Conservation (phyloP, 2,888 invertebrate species). For the Atherix ibis region DNA sequence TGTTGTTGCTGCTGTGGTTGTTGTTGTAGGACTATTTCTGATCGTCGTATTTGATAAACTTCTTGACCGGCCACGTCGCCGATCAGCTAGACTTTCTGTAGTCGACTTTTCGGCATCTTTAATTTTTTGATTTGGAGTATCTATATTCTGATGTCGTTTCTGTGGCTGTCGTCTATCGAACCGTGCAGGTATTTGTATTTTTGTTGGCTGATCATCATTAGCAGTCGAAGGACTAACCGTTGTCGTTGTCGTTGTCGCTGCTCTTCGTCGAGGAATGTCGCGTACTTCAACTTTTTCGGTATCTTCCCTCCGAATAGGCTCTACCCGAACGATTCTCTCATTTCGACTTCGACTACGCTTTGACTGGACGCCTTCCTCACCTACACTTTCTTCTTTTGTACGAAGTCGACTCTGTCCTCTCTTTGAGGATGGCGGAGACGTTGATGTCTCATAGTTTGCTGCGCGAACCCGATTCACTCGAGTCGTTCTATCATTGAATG, state of each 20-base stretch:
- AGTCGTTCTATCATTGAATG: constrained; percentile 6
- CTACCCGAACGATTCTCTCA: constrained; percentile 1
- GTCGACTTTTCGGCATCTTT: too few species aligned
- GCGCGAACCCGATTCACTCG: constrained; percentile 8
- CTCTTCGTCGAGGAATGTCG: constrained; percentile 2
- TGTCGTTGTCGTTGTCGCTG: constrained; percentile 6
- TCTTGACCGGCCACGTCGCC: not conserved
- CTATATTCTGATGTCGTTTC: too few species aligned
- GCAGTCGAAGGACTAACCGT: not conserved
- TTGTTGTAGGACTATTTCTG: constrained; percentile 1
- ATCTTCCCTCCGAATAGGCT: not conserved
- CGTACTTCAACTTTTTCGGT: not conserved
- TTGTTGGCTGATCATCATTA: constrained; percentile 12
- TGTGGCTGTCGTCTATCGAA: constrained; percentile 10
- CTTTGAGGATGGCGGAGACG: constrained; percentile 5
- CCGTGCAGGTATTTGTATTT: constrained; percentile 12
- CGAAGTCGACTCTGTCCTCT: constrained; percentile 11
- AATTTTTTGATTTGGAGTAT: constrained; percentile 7
- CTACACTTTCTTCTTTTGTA: not conserved
- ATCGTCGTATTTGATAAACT: not conserved
- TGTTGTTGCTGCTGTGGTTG: not conserved
- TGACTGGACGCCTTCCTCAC: not conserved
- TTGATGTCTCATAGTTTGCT: constrained; percentile 7
- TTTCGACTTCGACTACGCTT: constrained; percentile 5
- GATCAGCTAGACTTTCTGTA: too few species aligned